Conservation (phyloP, 2,888 invertebrate species). For the Parapristionchus giblindavisi region DNA sequence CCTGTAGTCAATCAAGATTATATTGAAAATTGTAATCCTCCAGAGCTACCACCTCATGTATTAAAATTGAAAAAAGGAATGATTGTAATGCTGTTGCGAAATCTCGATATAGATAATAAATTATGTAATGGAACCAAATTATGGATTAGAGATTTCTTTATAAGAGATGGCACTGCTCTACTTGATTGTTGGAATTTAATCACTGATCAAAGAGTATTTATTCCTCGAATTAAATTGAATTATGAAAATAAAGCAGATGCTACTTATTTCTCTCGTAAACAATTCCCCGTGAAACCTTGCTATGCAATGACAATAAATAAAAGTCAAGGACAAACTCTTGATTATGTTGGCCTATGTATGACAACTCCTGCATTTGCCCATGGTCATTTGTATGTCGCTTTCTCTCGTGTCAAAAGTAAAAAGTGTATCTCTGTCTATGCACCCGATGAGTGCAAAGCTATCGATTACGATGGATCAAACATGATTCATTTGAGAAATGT, state of each 20-base stretch:
- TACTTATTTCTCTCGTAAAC: neutral
- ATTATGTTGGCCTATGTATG: neutral
- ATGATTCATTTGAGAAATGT: too few relatives aligned
- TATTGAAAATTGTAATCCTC: constrained; percentile 30
- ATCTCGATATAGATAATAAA: constrained; percentile 46
- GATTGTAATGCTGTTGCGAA: constrained; percentile 47
- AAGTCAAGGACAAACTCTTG: constrained; percentile 3
- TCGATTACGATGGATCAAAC: too few relatives aligned
- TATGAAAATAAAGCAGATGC: constrained; percentile 18
- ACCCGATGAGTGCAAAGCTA: too few relatives aligned
- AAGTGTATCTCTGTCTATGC: constrained; percentile 22
- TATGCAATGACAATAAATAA: constrained; percentile 11
- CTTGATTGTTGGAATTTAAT: constrained; percentile 1
- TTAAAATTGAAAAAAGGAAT: constrained; percentile 41
- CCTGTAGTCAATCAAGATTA: constrained; percentile 27
- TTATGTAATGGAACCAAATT: constrained; percentile 52
- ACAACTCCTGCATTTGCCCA: constrained; percentile 42
- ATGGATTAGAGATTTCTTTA: constrained; percentile 36
- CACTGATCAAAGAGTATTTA: neutral
- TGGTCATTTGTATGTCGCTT: constrained; percentile 52
- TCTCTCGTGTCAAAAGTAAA: constrained; percentile 43
- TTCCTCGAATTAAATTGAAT: neutral
- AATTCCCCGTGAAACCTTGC: constrained; percentile 3
- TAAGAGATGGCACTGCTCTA: constrained; percentile 5
- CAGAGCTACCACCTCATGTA: constrained; percentile 41